A percentile compares a stretch with the other conserved stretches of the same genome.
Evolutionary conservation across 2,113 vertebrate species (phyloP).

Genomic region (Thamnophis sirtalis): DNA sequence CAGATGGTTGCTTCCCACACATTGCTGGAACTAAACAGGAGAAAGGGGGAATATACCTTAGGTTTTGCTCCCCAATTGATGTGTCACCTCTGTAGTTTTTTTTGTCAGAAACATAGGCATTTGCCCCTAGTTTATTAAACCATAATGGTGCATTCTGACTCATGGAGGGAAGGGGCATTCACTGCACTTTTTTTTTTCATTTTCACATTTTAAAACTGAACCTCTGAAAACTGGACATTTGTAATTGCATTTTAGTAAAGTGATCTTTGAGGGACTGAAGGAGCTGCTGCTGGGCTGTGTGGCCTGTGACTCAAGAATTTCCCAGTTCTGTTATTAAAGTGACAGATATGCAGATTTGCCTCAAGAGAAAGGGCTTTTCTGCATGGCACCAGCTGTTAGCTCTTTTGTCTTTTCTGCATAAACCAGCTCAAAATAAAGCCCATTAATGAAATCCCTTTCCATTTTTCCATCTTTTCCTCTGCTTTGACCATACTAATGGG

Average conservation of each 20-base stretch:
- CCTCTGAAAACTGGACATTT: background rate
- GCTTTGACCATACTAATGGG: background rate
- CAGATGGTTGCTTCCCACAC: slow-evolving; percentile 19
- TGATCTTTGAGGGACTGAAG: background rate
- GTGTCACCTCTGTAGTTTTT: background rate
- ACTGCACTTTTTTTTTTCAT: background rate
- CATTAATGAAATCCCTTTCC: background rate
- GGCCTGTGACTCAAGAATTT: background rate
- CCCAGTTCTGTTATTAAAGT: background rate
- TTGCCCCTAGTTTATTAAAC: background rate
- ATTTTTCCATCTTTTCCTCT: background rate
- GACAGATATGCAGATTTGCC: background rate
- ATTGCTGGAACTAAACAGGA: slow-evolving; percentile 6
- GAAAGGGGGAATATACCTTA: background rate
- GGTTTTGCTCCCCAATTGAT: background rate
- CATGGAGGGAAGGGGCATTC: background rate
- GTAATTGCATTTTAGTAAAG: background rate
- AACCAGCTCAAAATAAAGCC: background rate
- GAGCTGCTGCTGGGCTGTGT: background rate
- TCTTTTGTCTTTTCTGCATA: background rate
- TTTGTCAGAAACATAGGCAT: background rate
- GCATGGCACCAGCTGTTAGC: background rate
- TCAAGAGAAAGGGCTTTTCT: background rate
- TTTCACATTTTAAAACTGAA: background rate
- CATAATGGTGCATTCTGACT: background rate